Evolutionary conservation across 2,888 invertebrate genomes (phyloP), one percentile per base, ranked within the genome.

Genomic region (Tenthredo distinguenda): DNA sequence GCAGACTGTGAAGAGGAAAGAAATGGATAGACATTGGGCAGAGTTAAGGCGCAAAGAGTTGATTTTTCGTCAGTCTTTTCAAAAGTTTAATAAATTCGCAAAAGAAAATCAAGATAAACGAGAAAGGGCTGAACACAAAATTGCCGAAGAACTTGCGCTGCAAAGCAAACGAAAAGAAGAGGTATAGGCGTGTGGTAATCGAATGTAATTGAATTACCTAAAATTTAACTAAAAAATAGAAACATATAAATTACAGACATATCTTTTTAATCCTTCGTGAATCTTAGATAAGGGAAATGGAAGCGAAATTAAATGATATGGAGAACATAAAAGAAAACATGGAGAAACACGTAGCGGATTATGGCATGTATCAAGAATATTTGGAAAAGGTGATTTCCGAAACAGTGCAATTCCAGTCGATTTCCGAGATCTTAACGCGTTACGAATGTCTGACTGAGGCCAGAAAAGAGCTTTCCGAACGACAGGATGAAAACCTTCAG

Each of bases 41-140:
- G 95, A 95, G 0, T 90, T 96, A 72, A 92, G 95, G 47, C 92
- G 91, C 5, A 95, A 95, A 88, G 95, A 96, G 88, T 89, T 94
- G 85, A 88, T 94, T 43, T 91, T 96, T 0, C 95, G 95, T 85
- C 94, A 95, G 83, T 95, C 95, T 1, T 96, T 96, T 88, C 94
- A 95, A 65, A 95, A 95, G 89, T 96, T 96, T 87, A 95, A 96
- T 89, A 95, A 95, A 93, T 96, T 96, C 88, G 95, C 96, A 7
- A 94, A 95, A 88, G 96, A 96, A 89, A 96, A 96, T 90, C 94
- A 95, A 87, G 95, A 96, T 88, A 96, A 96, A 88, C 95, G 95
- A 15, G 95, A 95, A 84, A 94, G 96, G 10, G 96, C 96, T 0
- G 94, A 94, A 74, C 94, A 94, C 10, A 96, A 96, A 90, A 95